A percentile compares a stretch with the other conserved stretches of the same genome.
phyloP scores from a whole-genome alignment of 2,797 vertebrate species.

The Sebastes wilsoni region DNA sequence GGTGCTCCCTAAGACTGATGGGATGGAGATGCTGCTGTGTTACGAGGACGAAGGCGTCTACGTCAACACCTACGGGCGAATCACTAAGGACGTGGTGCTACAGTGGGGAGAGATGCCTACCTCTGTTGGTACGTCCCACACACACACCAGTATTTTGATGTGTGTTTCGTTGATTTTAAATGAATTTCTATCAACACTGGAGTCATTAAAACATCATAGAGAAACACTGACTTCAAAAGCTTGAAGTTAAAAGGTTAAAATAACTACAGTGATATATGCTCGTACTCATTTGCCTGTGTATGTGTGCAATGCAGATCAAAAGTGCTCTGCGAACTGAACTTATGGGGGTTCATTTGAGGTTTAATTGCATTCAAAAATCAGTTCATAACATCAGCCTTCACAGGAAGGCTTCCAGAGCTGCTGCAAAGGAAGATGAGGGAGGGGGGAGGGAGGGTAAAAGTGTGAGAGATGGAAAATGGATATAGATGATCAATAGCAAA shows the following conservation, averaged over 20 bases:
- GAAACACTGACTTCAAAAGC: background rate
- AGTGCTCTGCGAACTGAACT: background rate
- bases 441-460: background rate
- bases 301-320: background rate
- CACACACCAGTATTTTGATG: background rate
- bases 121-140: constrained; percentile 77
- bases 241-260: background rate
- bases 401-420: background rate
- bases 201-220: background rate
- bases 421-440: background rate
- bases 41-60: constrained; percentile 95
- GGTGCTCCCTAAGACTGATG: constrained; percentile 90
- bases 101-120: constrained; percentile 99
- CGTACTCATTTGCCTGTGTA: background rate
- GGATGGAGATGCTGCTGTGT: constrained; percentile 93
- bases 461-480: background rate
- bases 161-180: background rate
- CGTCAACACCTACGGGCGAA: constrained; percentile 93
- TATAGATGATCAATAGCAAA: background rate
- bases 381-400: background rate
- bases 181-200: background rate
- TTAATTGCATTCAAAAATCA: constrained; percentile 49
- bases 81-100: constrained; percentile 95
- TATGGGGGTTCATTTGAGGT: constrained; percentile 36
- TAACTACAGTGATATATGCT: background rate